Base-by-base conservation (phyloP, 1,140 invertebrate species). In the Steinernema feltiae region DNA sequence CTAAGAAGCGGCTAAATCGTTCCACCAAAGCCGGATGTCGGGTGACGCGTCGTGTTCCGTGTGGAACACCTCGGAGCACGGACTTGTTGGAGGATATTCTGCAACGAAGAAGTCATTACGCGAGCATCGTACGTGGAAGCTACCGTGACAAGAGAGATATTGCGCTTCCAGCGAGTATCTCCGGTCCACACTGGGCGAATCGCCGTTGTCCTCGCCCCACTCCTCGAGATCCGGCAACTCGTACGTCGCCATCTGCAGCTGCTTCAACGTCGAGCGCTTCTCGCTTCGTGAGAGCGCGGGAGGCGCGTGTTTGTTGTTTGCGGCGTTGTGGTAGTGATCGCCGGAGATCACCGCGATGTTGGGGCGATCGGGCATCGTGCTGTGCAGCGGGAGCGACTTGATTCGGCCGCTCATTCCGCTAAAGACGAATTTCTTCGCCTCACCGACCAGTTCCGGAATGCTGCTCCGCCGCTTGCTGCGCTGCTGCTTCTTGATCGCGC, bases 361-460 rank as follows among this genome's bases (percentile, higher is more conserved):
- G 1, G 69, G 53, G 7, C 53, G 12, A 21, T 63, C 53, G 53
- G 53, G 53, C 12, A 63, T 12, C 3, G 53, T 63, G 53, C 53
- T 63, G 24, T 63, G 53, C 7, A 63, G 53, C 7, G 53, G 53
- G 24, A 63, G 53, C 15, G 53, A 63, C 53, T 63, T 63, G 53
- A 63, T 63, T 21, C 53, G 53, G 3, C 53, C 53, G 53, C 53
- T 75, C 69, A 72, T 35, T 0, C 76, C 69, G 32, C 76, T 73
- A 0, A 78, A 48, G 18, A 78, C 76, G 29, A 78, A 78, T 32
- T 71, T 78, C 76, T 77, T 76, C 35, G 76, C 76, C 30, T 76
- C 76, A 18, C 76, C 76, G 21, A 76, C 76, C 1, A 76, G 48
- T 76, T 76, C 76, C 30, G 76, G 76, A 35, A 76, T 76, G 46